phyloP scores from a whole-genome alignment of 1,140 invertebrate genomes.

The Penaeus vannamei region DNA sequence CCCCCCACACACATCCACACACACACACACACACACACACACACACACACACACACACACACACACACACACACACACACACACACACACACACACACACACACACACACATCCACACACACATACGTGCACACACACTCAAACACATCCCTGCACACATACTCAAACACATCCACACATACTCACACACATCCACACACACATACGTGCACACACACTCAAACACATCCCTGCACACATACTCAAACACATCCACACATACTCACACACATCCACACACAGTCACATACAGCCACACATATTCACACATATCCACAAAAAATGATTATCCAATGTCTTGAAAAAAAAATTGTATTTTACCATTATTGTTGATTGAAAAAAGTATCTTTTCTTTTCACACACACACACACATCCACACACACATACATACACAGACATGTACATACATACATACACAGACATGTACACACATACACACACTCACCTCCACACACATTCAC shows the following conservation, averaged over 20 bases:
- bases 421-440: constrained; percentile 12
- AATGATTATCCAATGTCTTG: no score
- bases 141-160: not conserved
- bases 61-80: not conserved
- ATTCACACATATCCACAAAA: not conserved
- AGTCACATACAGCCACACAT: not conserved
- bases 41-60: not conserved
- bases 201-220: not conserved
- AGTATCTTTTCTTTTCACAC: no score
- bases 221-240: not conserved
- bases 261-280: not conserved
- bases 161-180: not conserved
- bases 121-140: not conserved
- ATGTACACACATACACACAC: constrained; percentile 12
- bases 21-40: no score
- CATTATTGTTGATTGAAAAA: no score
- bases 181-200: constrained; percentile 9
- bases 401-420: no score
- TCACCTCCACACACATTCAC: no score
- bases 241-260: not conserved
- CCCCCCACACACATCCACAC: not conserved
- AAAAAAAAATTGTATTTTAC: no score
- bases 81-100: no score
- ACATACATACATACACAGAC: constrained; percentile 1
- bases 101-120: not conserved